Conservation (phyloP, 2,797 vertebrate species). For the Rhincodon typus region DNA sequence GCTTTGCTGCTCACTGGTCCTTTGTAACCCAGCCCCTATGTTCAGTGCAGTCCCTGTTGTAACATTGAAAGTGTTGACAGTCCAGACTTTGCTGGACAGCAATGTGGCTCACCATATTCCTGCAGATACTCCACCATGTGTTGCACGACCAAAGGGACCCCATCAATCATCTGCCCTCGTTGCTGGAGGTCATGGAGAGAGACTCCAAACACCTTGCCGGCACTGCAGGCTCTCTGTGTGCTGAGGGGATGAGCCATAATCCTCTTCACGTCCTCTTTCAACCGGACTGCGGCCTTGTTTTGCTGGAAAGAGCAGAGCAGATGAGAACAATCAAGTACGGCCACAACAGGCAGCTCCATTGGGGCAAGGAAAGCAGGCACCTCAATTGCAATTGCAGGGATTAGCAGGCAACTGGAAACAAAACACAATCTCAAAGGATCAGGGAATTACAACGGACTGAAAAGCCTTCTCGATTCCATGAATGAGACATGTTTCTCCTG, state of each 20-base stretch:
- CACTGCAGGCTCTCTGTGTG: conserved; percentile 48
- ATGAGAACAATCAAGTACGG: conserved; percentile 52
- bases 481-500: background rate
- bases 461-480: background rate
- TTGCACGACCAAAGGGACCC: conserved; percentile 67
- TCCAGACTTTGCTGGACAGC: background rate
- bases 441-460: background rate
- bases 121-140: conserved; percentile 73
- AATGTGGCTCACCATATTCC: conserved; percentile 63
- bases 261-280: conserved; percentile 86
- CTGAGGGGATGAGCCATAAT: conserved; percentile 65
- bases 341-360: conserved; percentile 47
- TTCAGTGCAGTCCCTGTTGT: background rate
- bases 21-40: too few species aligned
- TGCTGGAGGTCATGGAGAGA: conserved; percentile 64
- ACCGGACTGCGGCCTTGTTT: conserved; percentile 68
- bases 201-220: conserved; percentile 60
- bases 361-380: background rate
- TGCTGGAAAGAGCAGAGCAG: conserved; percentile 67
- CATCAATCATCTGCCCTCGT: conserved; percentile 63
- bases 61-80: background rate
- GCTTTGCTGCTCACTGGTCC: background rate
- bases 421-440: background rate
- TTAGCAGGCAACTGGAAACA: background rate
- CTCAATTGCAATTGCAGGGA: background rate